Percentiles rank a stretch among this genome's conserved stretches.
Evolutionary conservation across 2,888 invertebrate species (phyloP).

Genomic region (Synanthedon vespiformis): DNA sequence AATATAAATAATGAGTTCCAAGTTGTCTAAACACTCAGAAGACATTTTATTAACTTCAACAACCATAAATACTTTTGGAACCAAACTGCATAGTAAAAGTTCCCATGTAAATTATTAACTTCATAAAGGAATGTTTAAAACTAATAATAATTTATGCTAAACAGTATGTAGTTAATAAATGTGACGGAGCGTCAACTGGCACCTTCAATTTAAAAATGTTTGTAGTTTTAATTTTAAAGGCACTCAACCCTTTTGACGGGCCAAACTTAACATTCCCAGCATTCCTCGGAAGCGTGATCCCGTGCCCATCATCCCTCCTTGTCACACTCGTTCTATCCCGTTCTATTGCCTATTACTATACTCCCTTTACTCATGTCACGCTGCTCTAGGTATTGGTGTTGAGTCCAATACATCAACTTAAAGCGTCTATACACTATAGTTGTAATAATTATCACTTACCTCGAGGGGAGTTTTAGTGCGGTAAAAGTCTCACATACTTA

Average conservation of each 20-base stretch:
- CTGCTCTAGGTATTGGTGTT: background rate
- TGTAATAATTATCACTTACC: too few relatives aligned
- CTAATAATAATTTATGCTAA: too few relatives aligned
- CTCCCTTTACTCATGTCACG: background rate
- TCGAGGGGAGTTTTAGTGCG: too few relatives aligned
- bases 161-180: too few relatives aligned
- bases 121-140: too few relatives aligned
- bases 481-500: too few relatives aligned
- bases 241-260: constrained; percentile 50
- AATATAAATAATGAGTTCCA: too few relatives aligned
- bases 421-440: background rate
- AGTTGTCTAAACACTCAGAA: too few relatives aligned
- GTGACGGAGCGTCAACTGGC: constrained; percentile 33
- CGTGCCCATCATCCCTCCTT: constrained; percentile 6
- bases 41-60: too few relatives aligned
- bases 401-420: background rate
- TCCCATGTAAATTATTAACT: too few relatives aligned
- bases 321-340: constrained; percentile 5
- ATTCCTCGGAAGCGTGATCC: constrained; percentile 45
- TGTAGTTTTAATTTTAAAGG: constrained; percentile 62
- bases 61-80: too few relatives aligned
- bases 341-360: constrained; percentile 2
- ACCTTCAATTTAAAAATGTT: constrained; percentile 37
- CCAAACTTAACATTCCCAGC: constrained; percentile 52
- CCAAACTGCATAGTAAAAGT: too few relatives aligned